A percentile compares a stretch with the other conserved stretches of the same genome.
Conservation (phyloP, 1,140 invertebrate genomes). For the Agrilus planipennis region DNA sequence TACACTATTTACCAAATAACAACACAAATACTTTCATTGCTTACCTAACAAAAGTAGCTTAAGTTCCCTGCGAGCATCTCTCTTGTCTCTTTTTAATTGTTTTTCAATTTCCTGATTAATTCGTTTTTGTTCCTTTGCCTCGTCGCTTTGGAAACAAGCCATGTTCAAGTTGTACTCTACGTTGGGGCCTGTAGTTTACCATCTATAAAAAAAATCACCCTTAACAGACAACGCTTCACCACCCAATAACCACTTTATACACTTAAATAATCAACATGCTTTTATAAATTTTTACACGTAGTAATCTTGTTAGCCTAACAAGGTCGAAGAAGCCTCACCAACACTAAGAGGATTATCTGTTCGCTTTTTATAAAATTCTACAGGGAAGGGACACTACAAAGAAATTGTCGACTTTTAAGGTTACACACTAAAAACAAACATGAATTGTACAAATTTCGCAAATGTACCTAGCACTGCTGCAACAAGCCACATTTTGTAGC, state of each 20-base stretch:
- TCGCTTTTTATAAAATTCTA: conserved; percentile 4
- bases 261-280: conserved; percentile 20
- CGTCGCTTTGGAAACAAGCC: conserved; percentile 99
- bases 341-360: conserved; percentile 16
- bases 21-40: too few species aligned
- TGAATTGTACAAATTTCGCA: conserved; percentile 2
- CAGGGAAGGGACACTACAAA: neutral
- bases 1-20: too few species aligned
- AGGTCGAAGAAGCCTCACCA: conserved; percentile 26
- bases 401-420: conserved; percentile 8
- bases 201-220: conserved; percentile 23
- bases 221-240: conserved; percentile 5
- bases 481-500: neutral
- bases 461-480: conserved; percentile 4
- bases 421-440: conserved; percentile 4
- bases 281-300: conserved; percentile 21
- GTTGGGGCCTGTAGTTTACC: conserved; percentile 18
- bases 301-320: conserved; percentile 21
- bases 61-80: conserved; percentile 97
- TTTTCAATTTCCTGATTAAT: conserved; percentile 99
- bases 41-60: conserved; percentile 96
- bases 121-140: conserved; percentile 99
- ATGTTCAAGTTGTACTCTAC: conserved; percentile 57
- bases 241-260: conserved; percentile 12
- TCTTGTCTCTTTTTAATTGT: conserved; percentile 96